A percentile compares a stretch with the other conserved stretches of the same genome.
Conservation (phyloP, 2,888 invertebrate genomes). For the Leptopilina drosophilae region DNA sequence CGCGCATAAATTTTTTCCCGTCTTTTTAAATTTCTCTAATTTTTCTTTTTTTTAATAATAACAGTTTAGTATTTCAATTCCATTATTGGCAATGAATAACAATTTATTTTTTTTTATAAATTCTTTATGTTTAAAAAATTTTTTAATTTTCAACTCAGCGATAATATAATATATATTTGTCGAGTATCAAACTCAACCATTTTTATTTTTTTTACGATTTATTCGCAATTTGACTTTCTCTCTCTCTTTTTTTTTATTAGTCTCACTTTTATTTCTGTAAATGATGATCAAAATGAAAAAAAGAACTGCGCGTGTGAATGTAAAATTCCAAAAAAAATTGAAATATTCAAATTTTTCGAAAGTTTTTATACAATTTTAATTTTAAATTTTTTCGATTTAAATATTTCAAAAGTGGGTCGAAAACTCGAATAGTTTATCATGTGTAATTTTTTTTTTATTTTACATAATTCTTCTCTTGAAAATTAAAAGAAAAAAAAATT, state of each 20-base stretch:
- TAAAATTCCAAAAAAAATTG: too few relatives aligned
- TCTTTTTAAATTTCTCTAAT: slow-evolving; percentile 46
- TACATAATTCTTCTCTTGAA: too few relatives aligned
- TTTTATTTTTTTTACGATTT: neutral
- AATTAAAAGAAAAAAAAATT: neutral
- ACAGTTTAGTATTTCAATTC: slow-evolving; percentile 69
- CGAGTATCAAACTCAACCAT: slow-evolving; percentile 11
- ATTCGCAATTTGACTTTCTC: slow-evolving; percentile 8
- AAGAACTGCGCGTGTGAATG: too few relatives aligned
- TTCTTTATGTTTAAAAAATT: slow-evolving; percentile 20
- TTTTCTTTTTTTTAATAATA: slow-evolving; percentile 49
- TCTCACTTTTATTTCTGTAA: too few relatives aligned
- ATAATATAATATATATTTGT: slow-evolving; percentile 3
- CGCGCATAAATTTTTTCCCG: slow-evolving; percentile 2
- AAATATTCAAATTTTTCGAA: too few relatives aligned
- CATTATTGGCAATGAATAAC: slow-evolving; percentile 72
- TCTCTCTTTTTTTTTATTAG: too few relatives aligned
- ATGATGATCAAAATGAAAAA: too few relatives aligned
- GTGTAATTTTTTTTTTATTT: too few relatives aligned
- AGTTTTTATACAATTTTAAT: too few relatives aligned
- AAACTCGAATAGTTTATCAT: too few relatives aligned
- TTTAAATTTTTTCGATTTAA: too few relatives aligned
- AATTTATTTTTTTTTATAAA: slow-evolving; percentile 54
- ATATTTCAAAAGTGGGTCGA: too few relatives aligned
- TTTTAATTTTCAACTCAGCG: slow-evolving; percentile 11